Evolutionary conservation across 2,888 invertebrate species (phyloP).

Genomic region (Drosophila nigricruria): DNA sequence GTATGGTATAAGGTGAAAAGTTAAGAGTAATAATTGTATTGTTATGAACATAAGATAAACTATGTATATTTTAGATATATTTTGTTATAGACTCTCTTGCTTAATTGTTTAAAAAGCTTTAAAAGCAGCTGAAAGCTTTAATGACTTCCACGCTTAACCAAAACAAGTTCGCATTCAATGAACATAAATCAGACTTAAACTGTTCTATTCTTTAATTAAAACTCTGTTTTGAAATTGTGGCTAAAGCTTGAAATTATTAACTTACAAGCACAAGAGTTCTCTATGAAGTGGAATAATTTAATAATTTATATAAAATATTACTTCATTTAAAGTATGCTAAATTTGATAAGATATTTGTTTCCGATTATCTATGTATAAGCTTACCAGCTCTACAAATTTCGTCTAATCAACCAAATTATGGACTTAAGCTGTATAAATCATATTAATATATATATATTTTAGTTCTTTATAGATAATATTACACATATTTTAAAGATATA

Average conservation of each 20-base stretch:
- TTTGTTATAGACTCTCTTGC: neutral
- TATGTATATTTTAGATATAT: no score
- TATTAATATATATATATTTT: neutral
- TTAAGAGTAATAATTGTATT: neutral
- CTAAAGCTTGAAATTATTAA: neutral
- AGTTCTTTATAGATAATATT: neutral
- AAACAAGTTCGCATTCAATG: neutral
- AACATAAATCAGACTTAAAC: neutral
- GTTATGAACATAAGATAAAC: neutral
- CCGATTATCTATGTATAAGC: no score
- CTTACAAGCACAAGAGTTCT: no score
- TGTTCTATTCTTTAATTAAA: neutral
- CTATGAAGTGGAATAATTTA: no score
- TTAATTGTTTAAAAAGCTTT: neutral
- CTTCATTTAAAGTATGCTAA: no score
- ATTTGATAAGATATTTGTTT: no score
- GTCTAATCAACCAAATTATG: no score
- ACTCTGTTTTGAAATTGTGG: neutral
- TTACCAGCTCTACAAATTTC: no score
- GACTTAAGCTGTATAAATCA: no score
- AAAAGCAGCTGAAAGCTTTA: neutral
- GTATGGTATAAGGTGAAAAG: no score
- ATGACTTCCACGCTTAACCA: neutral
- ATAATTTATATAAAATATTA: no score
- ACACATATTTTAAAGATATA: no score